Evolutionary conservation across 2,113 vertebrate genomes (phyloP), one percentile per base, ranked within the genome.

Genomic region (Hymenochirus boettgeri): DNA sequence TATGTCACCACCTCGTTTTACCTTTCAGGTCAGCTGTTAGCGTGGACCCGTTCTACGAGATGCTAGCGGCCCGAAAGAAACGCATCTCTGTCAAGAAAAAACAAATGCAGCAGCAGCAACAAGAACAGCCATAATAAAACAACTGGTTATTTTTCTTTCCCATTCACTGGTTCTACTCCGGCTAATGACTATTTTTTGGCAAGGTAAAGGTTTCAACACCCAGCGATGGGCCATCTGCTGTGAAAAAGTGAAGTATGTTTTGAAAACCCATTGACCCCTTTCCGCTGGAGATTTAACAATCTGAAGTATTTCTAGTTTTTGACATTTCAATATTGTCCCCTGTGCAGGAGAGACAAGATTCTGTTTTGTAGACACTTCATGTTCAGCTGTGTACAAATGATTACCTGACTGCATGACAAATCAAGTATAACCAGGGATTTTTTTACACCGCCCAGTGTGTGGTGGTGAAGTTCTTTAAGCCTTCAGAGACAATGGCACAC

Each of bases 21-120:
- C 21, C 27, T 48, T 19, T 7, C 50, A 96, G 93, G 69, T 92
- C 93, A 4, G 92, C 92, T 0, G 92, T 96, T 73, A 96, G 93
- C 0, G 91, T 94, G 72, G 93, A 96, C 72, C 93, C 93, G 23
- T 96, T 96, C 85, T 96, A 96, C 4, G 93, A 96, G 80, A 95
- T 96, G 93, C 80, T 95, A n/a, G 92, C 93, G 0, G 92, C 93
- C 12, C 85, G 93, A 62, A 96, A 96, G 89, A 96, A 96, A 70
- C 88, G 93, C 65, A 95, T 96, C 82, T 94, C 92, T 0, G 83
- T 94, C 77, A 96, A 96, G 85, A 94, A 95, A 83, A 93, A 93
- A 71, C 91, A 92, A 71, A 90, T 93, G 60, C 90, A 90, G 70
- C 83, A 83, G 19, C 47, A 67, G 12, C 33, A 69, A 25, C 31